Conservation (phyloP, 2,797 vertebrate species). For the Florisuga fusca region DNA sequence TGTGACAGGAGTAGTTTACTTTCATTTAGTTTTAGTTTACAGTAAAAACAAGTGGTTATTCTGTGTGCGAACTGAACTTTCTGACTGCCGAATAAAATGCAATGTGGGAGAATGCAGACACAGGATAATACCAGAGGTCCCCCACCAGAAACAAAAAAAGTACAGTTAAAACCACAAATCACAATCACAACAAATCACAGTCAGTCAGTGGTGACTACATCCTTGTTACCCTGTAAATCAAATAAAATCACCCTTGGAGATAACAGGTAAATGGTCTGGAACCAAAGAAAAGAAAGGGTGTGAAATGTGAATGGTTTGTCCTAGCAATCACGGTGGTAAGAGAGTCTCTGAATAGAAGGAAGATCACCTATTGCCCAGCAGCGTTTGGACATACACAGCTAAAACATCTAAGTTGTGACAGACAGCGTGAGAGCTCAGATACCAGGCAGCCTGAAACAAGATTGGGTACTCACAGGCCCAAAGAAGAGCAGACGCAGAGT, state of each 20-base stretch:
- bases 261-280: background rate
- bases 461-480: background rate
- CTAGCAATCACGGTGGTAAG: background rate
- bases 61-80: background rate
- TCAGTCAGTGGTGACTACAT: background rate
- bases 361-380: background rate
- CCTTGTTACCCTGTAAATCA: background rate
- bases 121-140: background rate
- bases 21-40: background rate
- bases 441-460: background rate
- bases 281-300: background rate
- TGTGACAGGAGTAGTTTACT: background rate
- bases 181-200: background rate
- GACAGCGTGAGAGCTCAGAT: background rate
- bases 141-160: background rate
- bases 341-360: background rate
- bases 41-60: background rate
- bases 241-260: background rate
- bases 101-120: background rate
- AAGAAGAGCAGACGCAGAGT: background rate
- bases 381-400: background rate
- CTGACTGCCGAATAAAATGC: background rate
- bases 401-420: rapidly evolving
- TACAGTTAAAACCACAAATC: background rate
- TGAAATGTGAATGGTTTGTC: background rate